phyloP scores from a whole-genome alignment of 2,797 vertebrate genomes.

The Microchirus variegatus region DNA sequence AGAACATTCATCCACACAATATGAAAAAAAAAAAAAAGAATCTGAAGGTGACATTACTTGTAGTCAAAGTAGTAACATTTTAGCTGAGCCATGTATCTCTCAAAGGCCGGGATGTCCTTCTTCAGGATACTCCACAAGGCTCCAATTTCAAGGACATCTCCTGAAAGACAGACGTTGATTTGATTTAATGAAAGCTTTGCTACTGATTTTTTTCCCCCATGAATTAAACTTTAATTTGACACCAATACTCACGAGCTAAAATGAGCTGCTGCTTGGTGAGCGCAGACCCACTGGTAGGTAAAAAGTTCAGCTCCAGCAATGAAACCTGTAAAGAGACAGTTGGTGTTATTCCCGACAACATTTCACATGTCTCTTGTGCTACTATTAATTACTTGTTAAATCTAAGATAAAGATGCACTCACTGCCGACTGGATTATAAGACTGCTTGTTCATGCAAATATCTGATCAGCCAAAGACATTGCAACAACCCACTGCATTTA shows the following conservation, averaged over 20 bases:
- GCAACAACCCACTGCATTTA: no score
- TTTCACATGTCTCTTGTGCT: no score
- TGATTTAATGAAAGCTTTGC: neutral
- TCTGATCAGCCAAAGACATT: no score
- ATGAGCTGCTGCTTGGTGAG: conserved; percentile 93
- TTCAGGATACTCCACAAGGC: conserved; percentile 94
- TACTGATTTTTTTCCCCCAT: neutral
- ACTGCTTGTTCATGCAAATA: no score
- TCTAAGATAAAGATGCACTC: no score
- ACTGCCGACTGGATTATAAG: no score
- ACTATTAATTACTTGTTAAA: no score
- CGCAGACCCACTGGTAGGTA: conserved; percentile 88
- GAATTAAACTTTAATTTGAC: neutral
- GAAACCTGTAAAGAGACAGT: conserved; percentile 79
- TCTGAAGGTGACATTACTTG: conserved; percentile 82
- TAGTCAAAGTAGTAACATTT: conserved; percentile 99
- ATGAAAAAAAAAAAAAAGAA: neutral
- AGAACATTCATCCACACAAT: neutral
- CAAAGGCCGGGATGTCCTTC: conserved; percentile 95
- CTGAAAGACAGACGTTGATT: conserved; percentile 65
- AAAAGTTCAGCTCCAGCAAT: conserved; percentile 92
- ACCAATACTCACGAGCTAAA: conserved; percentile 87
- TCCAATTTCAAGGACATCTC: conserved; percentile 94
- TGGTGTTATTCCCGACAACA: neutral
- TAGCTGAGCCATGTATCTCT: conserved; percentile 96